A percentile compares a stretch with the other conserved stretches of the same genome.
These are phyloP conservation scores for Gandaritis pyraliata DNA, from an alignment of 2,888 invertebrate genomes.

Conservation along the genomic window DNA sequence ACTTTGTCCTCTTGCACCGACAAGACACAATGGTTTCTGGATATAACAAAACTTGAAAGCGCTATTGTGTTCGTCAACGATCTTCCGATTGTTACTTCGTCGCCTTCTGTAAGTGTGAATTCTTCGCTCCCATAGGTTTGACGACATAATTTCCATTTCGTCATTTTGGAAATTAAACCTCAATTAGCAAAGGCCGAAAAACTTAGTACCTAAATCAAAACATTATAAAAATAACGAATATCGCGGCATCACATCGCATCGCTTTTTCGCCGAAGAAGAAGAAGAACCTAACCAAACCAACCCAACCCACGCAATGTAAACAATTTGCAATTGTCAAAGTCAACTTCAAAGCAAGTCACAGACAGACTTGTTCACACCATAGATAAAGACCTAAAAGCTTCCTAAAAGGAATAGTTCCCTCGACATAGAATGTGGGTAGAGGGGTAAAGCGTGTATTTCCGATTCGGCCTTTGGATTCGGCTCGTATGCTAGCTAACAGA, in stretches of 20 bases:
- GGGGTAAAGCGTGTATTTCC: too few relatives aligned
- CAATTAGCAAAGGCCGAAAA: background rate
- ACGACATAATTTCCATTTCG: slow-evolving; percentile 71
- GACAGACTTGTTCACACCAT: too few relatives aligned
- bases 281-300: background rate
- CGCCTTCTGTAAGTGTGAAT: slow-evolving; percentile 62
- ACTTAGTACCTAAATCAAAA: background rate
- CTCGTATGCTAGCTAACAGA: too few relatives aligned
- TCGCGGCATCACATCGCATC: background rate
- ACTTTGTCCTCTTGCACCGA: slow-evolving; percentile 58
- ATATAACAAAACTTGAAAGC: slow-evolving; percentile 70
- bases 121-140: slow-evolving; percentile 64
- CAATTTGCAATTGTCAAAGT: too few relatives aligned
- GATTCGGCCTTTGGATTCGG: too few relatives aligned
- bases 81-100: slow-evolving; percentile 69
- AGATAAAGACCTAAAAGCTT: too few relatives aligned
- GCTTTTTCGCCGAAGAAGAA: slow-evolving; percentile 6
- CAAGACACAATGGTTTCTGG: slow-evolving; percentile 71
- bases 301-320: too few relatives aligned
- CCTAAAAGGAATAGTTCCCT: too few relatives aligned
- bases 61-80: slow-evolving; percentile 62
- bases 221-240: slow-evolving; percentile 18
- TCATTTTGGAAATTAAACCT: slow-evolving; percentile 51
- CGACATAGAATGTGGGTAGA: too few relatives aligned
- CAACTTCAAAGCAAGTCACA: too few relatives aligned